These are phyloP conservation scores for Muscicapa adusta DNA, from an alignment of 2,113 vertebrate species.

Conservation along the genomic window DNA sequence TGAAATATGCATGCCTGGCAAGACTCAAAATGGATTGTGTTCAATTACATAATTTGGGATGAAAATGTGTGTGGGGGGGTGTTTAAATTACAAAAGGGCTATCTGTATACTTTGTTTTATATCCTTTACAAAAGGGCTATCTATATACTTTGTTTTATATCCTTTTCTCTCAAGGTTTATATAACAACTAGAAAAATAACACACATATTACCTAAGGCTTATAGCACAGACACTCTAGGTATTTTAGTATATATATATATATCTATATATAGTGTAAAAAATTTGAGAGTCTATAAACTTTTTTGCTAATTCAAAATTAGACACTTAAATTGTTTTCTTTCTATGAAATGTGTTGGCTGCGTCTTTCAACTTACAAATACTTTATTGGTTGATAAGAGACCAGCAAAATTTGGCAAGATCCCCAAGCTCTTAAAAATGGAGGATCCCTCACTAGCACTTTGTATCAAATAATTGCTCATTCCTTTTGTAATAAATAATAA, in stretches of 20 bases:
- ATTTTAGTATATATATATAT: not conserved
- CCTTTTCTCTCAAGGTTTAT: not conserved
- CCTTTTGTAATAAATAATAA: constrained; percentile 30
- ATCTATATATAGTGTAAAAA: not conserved
- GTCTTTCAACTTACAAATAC: not conserved
- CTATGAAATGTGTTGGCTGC: not conserved
- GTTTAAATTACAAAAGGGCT: not conserved
- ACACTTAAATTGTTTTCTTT: not conserved
- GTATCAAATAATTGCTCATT: not conserved
- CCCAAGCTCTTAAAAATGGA: not conserved
- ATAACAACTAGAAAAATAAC: not conserved
- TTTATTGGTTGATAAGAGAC: not conserved
- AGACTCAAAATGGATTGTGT: not conserved
- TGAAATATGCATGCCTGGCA: constrained; percentile 5
- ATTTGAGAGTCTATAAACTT: not conserved
- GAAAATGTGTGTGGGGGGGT: not conserved
- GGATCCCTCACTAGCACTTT: not conserved
- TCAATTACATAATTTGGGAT: constrained; percentile 14
- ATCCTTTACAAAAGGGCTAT: not conserved
- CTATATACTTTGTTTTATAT: not conserved
- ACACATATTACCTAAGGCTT: not conserved
- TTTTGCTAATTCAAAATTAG: not conserved
- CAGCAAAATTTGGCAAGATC: not conserved
- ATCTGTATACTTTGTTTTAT: too few species aligned
- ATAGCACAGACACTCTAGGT: not conserved